Conservation (phyloP, 2,797 vertebrate species). For the Pristis pectinata region DNA sequence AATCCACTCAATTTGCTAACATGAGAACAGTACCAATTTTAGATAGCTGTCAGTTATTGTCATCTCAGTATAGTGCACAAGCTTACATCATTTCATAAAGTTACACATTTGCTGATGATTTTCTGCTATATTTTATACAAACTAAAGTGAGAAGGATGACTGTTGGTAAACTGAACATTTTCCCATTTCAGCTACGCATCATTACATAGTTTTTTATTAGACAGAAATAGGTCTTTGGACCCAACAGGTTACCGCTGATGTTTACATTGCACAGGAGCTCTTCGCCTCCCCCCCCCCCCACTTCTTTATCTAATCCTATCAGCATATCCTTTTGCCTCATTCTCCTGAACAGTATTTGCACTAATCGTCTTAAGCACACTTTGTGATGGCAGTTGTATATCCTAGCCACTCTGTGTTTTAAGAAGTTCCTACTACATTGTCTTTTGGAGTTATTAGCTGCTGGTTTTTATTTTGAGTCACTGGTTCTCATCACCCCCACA, state of each 20-base stretch:
- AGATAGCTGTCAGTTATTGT: too few relatives aligned
- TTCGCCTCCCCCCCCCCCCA: background rate
- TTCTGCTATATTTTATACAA: background rate
- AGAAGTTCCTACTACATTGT: background rate
- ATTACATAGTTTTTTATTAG: background rate
- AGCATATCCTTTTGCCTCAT: background rate
- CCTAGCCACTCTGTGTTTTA: background rate
- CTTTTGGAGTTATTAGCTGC: background rate
- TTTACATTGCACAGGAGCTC: background rate
- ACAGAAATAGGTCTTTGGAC: background rate
- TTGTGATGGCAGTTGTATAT: background rate
- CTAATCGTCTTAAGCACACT: background rate
- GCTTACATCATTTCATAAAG: too few relatives aligned
- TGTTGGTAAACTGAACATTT: background rate
- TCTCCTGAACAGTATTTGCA: background rate
- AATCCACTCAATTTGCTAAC: too few relatives aligned
- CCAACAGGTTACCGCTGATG: background rate
- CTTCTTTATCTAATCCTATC: background rate
- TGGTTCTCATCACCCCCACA: too few relatives aligned
- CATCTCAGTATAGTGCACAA: too few relatives aligned
- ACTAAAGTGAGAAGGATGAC: background rate
- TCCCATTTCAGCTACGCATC: background rate
- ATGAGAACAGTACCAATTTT: too few relatives aligned
- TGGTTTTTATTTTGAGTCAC: background rate
- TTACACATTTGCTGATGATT: background rate